phyloP scores from a whole-genome alignment of 2,113 vertebrate species.

The Lepus europaeus region DNA sequence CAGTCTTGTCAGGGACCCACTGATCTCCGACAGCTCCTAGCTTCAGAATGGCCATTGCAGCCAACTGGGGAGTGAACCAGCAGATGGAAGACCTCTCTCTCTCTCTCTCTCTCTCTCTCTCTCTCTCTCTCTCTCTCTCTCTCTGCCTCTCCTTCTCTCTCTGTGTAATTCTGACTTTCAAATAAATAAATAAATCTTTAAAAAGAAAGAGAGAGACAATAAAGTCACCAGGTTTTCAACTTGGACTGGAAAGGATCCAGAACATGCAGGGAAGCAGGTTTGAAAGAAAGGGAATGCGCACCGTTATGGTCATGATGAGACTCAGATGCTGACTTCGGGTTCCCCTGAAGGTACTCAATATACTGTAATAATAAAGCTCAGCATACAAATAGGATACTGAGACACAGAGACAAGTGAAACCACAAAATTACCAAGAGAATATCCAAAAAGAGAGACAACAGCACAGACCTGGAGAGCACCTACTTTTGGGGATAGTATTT shows the following conservation, averaged over 20 bases:
- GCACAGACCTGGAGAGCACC: background rate
- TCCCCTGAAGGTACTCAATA: background rate
- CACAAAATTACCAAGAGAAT: background rate
- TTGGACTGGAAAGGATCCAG: background rate
- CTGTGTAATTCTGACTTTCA: no score
- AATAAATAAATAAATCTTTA: no score
- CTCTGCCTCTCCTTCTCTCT: no score
- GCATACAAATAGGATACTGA: background rate
- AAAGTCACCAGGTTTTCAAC: background rate
- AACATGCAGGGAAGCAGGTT: background rate
- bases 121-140: no score
- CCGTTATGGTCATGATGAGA: background rate
- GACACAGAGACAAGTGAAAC: background rate
- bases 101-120: no score
- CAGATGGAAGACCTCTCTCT: no score
- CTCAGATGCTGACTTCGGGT: background rate
- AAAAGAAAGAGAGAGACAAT: background rate
- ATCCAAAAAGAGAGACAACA: background rate
- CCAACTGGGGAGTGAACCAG: no score
- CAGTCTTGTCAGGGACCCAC: no score
- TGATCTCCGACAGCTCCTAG: no score
- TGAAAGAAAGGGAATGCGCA: background rate
- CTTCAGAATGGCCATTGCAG: no score
- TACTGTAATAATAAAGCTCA: background rate
- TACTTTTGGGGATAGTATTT: background rate